Conservation (phyloP, 2,113 vertebrate genomes). For the Oostethus manadensis region DNA sequence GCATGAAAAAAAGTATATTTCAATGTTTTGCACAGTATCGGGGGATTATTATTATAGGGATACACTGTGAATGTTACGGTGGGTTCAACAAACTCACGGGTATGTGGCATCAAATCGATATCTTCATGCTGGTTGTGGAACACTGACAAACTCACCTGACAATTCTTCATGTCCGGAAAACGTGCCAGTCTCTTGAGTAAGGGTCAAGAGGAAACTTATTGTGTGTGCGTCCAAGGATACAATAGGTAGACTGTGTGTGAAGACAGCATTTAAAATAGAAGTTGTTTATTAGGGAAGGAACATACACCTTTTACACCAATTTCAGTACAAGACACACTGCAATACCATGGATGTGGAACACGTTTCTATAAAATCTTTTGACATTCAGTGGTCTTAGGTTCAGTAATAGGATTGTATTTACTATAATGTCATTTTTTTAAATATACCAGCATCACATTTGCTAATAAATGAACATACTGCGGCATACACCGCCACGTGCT, state of each 20-base stretch:
- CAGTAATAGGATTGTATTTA: slow-evolving; percentile 55
- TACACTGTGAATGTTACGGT: too few relatives aligned
- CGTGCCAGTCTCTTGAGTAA: slow-evolving; percentile 47
- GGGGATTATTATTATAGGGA: too few relatives aligned
- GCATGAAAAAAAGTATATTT: too few relatives aligned
- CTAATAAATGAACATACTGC: slow-evolving; percentile 23
- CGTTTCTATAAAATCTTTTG: slow-evolving; percentile 65
- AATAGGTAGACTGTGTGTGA: neutral
- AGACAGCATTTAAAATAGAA: slow-evolving; percentile 60
- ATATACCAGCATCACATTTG: slow-evolving; percentile 29
- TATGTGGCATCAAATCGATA: too few relatives aligned
- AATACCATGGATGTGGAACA: slow-evolving; percentile 59
- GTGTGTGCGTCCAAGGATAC: slow-evolving; percentile 29
- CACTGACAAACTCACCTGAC: slow-evolving; percentile 75
- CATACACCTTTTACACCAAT: slow-evolving; percentile 64
- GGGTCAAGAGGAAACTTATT: slow-evolving; percentile 21
- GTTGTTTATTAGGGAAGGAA: slow-evolving; percentile 66
- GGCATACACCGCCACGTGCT: slow-evolving; percentile 20
- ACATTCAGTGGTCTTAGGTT: slow-evolving; percentile 69
- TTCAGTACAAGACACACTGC: slow-evolving; percentile 63
- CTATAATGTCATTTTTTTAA: slow-evolving; percentile 30
- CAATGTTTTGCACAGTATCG: too few relatives aligned
- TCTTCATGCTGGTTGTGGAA: too few relatives aligned
- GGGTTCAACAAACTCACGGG: too few relatives aligned
- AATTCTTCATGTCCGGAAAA: slow-evolving; percentile 79